Base-by-base conservation (phyloP, 1,140 invertebrate species). In the Drosophila nikananu region DNA sequence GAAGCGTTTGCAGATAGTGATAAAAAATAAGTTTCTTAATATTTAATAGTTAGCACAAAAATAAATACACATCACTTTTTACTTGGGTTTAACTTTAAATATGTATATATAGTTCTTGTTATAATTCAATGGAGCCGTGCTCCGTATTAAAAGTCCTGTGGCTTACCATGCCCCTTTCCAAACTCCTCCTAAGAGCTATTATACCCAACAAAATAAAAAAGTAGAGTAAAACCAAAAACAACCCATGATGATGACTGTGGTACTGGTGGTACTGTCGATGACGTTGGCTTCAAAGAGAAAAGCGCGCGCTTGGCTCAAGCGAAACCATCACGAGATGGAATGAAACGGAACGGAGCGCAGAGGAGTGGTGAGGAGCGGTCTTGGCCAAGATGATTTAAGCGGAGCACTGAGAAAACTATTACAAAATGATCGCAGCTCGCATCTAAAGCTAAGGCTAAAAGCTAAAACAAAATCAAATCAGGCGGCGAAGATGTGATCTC, bases 381-480 rank as follows among this genome's bases (percentile, higher is more conserved):
- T 60, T 73, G 67, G 67, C 71, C 68, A 55, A 71, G 78, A 81
- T 89, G 86, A 89, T 90, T 89, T 90, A 90, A 89, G 78, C 77
- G 68, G 84, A 83, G 84, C 83, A 82, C 73, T 67, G 67, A 80
- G 83, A 80, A 87, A 87, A 86, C 83, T 86, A 87, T 87, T 87
- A 87, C 84, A 80, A 87, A 87, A 87, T 87, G 83, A 86, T 86
- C 83, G 77, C 60, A 73, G 76, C 78, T 15, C 25, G 54, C 54
- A 57, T 57, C 54, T 57, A 57, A 37, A 57, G 54, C 54, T 55
- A 35, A 37, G 52, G 52, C 52, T 55, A 57, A 57, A 25, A 89
- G 49, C 58, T 52, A 86, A 77, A 79, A 83, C 79, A 74, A 89
- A 90, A 89, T 89, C 84, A 89, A 89, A 89, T 90, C 86, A 90